Conservation (phyloP, 2,888 invertebrate genomes). For the Helicoverpa assulta region DNA sequence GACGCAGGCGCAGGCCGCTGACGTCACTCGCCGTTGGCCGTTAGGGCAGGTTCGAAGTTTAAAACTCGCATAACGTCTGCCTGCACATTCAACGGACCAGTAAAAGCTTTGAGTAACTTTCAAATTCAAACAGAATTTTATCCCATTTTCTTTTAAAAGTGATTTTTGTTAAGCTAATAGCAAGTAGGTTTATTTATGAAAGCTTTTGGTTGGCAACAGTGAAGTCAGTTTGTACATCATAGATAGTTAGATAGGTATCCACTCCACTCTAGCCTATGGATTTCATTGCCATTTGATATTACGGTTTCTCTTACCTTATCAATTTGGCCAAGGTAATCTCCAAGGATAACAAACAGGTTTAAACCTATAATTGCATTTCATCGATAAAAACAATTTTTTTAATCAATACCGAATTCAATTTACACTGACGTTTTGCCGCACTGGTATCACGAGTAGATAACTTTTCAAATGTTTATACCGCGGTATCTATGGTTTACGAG, state of each 20-base stretch:
- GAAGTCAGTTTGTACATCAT: no score
- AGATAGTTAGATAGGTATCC: no score
- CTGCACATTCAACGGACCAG: conserved; percentile 38
- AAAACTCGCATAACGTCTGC: conserved; percentile 53
- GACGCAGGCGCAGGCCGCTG: conserved; percentile 14
- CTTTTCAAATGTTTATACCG: conserved; percentile 38
- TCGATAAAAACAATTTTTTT: conserved; percentile 21
- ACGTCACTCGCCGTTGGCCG: conserved; percentile 42
- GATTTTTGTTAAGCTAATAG: background rate
- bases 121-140: conserved; percentile 16
- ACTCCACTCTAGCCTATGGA: no score
- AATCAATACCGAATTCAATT: conserved; percentile 32
- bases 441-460: conserved; percentile 58
- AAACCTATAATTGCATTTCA: conserved; percentile 20
- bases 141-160: background rate
- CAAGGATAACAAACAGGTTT: no score
- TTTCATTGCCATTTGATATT: no score
- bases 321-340: no score
- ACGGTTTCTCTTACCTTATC: no score
- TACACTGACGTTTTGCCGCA: conserved; percentile 40
- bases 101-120: conserved; percentile 36
- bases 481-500: conserved; percentile 34
- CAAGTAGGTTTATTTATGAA: background rate
- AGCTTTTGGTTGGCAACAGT: background rate
- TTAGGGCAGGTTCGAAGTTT: conserved; percentile 61